These are phyloP conservation scores for Ptychochromis oligacanthus DNA, from an alignment of 2,113 vertebrate genomes.

Conservation along the genomic window DNA sequence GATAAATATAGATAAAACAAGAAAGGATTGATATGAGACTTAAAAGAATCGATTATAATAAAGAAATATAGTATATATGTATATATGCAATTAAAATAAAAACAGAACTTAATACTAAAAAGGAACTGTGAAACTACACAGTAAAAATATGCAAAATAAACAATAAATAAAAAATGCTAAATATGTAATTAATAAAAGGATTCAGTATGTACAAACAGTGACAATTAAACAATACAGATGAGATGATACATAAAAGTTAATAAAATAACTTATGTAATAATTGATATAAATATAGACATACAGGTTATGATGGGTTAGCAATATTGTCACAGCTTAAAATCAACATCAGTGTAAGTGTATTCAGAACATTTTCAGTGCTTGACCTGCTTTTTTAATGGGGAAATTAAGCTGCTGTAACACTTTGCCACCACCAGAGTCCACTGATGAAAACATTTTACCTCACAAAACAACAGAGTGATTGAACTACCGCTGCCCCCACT, in stretches of 20 bases:
- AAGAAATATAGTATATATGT: too few species aligned
- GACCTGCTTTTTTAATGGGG: background rate
- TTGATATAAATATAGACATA: background rate
- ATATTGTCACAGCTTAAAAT: background rate
- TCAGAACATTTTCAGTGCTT: background rate
- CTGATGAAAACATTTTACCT: background rate
- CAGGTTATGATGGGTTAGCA: background rate
- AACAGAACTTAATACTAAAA: too few species aligned
- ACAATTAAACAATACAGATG: background rate
- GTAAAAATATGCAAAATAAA: background rate
- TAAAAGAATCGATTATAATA: too few species aligned
- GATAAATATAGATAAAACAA: too few species aligned
- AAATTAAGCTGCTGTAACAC: background rate
- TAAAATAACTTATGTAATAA: background rate
- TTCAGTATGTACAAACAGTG: background rate
- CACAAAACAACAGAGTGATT: background rate
- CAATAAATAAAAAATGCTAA: background rate
- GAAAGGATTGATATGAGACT: too few species aligned
- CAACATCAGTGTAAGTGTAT: background rate
- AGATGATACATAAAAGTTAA: background rate
- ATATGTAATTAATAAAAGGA: background rate
- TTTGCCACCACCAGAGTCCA: background rate
- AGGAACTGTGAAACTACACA: background rate
- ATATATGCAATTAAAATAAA: too few species aligned
- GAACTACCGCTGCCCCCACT: background rate